These are phyloP conservation scores for Lucilia sericata DNA, from an alignment of 1,140 invertebrate genomes.

Conservation along the genomic window DNA sequence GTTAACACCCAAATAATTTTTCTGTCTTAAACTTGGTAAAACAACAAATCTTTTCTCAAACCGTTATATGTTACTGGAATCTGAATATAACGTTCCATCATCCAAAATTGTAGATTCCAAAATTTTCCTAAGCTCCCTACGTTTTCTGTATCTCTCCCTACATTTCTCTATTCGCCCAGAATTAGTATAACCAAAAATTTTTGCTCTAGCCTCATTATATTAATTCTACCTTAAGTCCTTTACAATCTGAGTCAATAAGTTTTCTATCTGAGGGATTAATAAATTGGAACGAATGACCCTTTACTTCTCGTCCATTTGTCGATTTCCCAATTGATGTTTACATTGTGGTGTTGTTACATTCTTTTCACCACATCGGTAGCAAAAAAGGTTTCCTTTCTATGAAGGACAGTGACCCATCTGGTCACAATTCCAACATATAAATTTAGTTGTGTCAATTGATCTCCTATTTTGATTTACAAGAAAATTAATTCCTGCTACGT, in stretches of 20 bases:
- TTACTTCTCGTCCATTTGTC: neutral
- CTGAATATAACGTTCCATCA: neutral
- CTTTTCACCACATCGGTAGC: slow-evolving; percentile 41
- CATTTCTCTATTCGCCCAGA: neutral
- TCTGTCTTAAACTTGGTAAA: no score
- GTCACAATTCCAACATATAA: slow-evolving; percentile 40
- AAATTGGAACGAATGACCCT: slow-evolving; percentile 22
- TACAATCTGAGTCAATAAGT: no score
- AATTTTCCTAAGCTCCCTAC: neutral
- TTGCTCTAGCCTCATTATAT: neutral
- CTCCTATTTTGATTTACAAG: neutral
- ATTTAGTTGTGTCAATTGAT: slow-evolving; percentile 18
- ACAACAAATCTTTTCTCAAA: no score
- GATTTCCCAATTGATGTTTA: slow-evolving; percentile 25
- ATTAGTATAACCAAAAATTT: neutral
- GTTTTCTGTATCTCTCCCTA: no score
- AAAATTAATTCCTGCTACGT: neutral
- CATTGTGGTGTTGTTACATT: slow-evolving; percentile 26
- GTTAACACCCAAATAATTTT: no score
- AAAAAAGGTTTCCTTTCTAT: slow-evolving; percentile 16
- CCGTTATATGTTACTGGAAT: no score
- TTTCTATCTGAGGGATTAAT: neutral
- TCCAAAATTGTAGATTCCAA: neutral
- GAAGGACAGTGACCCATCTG: slow-evolving; percentile 33
- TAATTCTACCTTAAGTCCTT: no score